phyloP scores from a whole-genome alignment of 2,797 vertebrate species.

The Fundulus diaphanus region DNA sequence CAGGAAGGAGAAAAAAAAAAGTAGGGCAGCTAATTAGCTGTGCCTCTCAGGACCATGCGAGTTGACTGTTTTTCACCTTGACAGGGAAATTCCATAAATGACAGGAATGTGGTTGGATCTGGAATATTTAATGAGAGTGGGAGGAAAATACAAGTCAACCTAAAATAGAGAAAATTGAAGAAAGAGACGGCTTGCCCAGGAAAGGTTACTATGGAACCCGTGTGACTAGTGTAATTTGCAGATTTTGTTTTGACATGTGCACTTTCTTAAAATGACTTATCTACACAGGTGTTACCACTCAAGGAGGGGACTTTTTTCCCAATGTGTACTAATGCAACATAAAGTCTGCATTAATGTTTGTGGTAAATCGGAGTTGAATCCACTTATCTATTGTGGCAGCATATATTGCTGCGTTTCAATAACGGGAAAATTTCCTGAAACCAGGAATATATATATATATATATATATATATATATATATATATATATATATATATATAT shows the following conservation, averaged over 20 bases:
- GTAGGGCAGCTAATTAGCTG: slow-evolving; percentile 76
- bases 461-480: too few species aligned
- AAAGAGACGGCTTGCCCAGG: slow-evolving; percentile 20
- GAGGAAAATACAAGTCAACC: slow-evolving; percentile 54
- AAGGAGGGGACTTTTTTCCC: neutral
- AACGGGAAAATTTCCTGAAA: neutral
- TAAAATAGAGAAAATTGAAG: slow-evolving; percentile 33
- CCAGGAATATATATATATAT: too few species aligned
- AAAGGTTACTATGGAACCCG: slow-evolving; percentile 37
- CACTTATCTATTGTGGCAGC: neutral
- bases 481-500: too few species aligned
- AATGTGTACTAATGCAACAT: neutral
- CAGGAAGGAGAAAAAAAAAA: slow-evolving; percentile 48
- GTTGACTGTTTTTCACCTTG: slow-evolving; percentile 70
- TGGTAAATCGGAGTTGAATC: neutral
- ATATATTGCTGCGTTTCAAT: neutral
- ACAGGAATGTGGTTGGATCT: slow-evolving; percentile 55
- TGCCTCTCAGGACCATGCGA: slow-evolving; percentile 48
- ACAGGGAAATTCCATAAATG: slow-evolving; percentile 66
- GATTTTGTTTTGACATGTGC: slow-evolving; percentile 24
- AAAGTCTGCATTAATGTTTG: neutral
- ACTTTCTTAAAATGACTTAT: slow-evolving; percentile 15
- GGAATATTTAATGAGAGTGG: slow-evolving; percentile 55
- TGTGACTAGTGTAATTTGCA: slow-evolving; percentile 6
- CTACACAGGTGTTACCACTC: neutral